Conservation (phyloP, 2,113 vertebrate species). For the Daboia siamensis region DNA sequence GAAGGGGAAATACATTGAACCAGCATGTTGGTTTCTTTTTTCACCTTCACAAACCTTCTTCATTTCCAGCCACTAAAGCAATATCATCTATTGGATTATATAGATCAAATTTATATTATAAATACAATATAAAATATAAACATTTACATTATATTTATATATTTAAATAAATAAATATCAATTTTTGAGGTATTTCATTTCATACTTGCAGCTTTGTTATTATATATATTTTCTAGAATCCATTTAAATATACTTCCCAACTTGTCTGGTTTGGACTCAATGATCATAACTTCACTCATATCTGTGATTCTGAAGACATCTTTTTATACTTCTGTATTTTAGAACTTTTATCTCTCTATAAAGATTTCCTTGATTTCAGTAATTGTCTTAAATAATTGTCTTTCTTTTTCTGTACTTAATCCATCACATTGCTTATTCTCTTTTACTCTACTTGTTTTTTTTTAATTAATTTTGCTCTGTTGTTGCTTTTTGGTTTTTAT, state of each 20-base stretch:
- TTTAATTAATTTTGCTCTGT: neutral
- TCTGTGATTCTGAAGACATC: neutral
- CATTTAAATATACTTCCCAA: neutral
- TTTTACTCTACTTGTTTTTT: neutral
- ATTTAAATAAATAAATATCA: neutral
- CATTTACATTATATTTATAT: neutral
- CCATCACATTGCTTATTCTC: neutral
- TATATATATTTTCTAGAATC: neutral
- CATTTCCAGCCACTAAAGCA: neutral
- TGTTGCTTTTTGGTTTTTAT: neutral
- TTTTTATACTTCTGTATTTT: neutral
- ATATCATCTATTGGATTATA: neutral
- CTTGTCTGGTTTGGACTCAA: neutral
- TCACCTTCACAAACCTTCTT: neutral
- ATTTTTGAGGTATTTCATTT: neutral
- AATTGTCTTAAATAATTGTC: neutral
- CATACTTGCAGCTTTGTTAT: neutral
- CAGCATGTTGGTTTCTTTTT: neutral
- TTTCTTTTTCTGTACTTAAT: neutral
- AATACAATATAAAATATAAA: neutral
- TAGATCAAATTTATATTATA: neutral
- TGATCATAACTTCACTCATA: neutral
- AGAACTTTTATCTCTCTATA: neutral
- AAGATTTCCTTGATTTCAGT: neutral
- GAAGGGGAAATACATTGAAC: too few species aligned